Evolutionary conservation across 2,113 vertebrate genomes (phyloP).

Genomic region (Plotosus lineatus): DNA sequence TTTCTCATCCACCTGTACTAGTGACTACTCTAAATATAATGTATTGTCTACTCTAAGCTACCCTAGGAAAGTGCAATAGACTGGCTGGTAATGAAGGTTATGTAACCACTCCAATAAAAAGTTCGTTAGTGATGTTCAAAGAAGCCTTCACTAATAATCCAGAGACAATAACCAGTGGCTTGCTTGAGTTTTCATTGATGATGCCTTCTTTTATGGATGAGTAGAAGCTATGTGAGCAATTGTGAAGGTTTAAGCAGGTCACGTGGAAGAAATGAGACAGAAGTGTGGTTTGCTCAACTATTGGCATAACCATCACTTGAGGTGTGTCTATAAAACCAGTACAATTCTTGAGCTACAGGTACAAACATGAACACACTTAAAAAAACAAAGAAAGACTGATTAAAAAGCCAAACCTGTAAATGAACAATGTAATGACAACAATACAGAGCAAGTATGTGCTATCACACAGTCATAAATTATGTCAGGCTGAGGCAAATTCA

Average conservation of each 20-base stretch:
- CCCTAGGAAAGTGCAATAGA: not conserved
- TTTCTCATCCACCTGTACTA: not conserved
- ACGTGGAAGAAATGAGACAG: constrained; percentile 8
- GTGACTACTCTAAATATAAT: not conserved
- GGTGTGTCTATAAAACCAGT: constrained; percentile 27
- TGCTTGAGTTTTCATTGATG: constrained; percentile 18
- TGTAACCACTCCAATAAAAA: not conserved
- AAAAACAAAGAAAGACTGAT: not conserved
- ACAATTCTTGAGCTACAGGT: not conserved
- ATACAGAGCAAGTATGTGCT: not conserved
- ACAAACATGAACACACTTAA: constrained; percentile 1
- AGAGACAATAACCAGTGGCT: not conserved
- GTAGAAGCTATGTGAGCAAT: not conserved
- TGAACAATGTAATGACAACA: not conserved
- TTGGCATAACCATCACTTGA: constrained; percentile 1
- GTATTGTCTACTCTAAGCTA: not conserved
- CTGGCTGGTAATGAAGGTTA: constrained; percentile 1
- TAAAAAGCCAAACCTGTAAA: not conserved
- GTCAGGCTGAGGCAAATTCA: not conserved
- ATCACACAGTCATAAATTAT: not conserved
- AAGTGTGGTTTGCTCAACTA: not conserved
- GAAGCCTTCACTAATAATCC: not conserved
- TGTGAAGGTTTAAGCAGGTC: constrained; percentile 28
- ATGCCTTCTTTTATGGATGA: not conserved
- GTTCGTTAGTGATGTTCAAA: not conserved